Evolutionary conservation across 2,797 vertebrate species (phyloP).

Genomic region (Aldrovandia affinis): DNA sequence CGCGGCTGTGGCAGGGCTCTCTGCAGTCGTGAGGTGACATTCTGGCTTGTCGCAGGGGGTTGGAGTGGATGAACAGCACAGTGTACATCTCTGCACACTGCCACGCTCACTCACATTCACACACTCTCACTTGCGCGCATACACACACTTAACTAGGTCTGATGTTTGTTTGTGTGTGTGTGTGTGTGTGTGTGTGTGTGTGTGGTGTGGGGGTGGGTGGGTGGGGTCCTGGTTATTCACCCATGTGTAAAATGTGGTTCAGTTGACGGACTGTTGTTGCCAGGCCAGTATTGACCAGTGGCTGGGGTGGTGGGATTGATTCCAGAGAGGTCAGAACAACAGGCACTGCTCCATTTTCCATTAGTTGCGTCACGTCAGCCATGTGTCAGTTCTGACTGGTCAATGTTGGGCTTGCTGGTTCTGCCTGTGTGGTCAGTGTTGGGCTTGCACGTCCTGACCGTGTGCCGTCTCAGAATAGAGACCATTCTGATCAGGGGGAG

Average conservation of each 20-base stretch:
- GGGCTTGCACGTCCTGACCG: no score
- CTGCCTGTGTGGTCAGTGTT: neutral
- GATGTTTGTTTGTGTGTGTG: neutral
- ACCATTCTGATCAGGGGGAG: no score
- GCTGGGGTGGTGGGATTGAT: neutral
- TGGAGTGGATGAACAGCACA: neutral
- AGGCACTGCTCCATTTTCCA: neutral
- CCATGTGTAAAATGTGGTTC: neutral
- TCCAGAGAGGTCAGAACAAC: neutral
- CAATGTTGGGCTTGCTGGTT: neutral
- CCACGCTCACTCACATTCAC: neutral
- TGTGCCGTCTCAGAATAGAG: no score
- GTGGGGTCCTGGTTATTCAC: neutral
- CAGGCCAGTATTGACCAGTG: neutral
- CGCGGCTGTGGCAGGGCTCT: constrained; percentile 1
- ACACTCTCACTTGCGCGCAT: no score
- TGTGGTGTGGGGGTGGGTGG: neutral
- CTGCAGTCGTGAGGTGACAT: constrained; percentile 1
- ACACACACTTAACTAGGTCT: neutral
- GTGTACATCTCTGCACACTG: neutral
- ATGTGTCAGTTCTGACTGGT: neutral
- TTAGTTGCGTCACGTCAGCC: neutral
- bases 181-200: neutral
- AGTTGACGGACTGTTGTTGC: neutral
- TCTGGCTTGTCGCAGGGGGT: neutral